Evolutionary conservation across 2,797 vertebrate genomes (phyloP), one percentile per base, ranked within the genome.

Genomic region (Chelonia mydas): DNA sequence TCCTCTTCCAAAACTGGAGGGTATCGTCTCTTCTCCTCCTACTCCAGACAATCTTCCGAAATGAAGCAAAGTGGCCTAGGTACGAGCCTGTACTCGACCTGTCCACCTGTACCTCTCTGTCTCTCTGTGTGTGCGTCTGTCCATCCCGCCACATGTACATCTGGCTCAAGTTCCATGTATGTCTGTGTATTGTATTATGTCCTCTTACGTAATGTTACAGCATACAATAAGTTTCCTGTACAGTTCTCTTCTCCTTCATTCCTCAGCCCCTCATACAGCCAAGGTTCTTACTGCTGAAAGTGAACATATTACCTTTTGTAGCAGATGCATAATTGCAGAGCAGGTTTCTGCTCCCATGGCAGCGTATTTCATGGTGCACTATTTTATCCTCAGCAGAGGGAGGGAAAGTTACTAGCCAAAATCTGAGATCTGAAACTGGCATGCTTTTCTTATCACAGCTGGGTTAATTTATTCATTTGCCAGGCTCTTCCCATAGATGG

Each of bases 11-110:
- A 99, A 98, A 98, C 98, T 3, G 98, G 99, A 90, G 99, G 99
- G 89, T 99, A 99, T 95, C 99, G 99, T 37, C 99, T 99, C 88
- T 99, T 99, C 98, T 99, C 99, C n/a, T 98, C 99, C 86, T 99
- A 99, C 89, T 99, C 99, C 49, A 99, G 99, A 84, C 99, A 99
- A 92, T 99, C 99, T 31, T 98, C 99, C 0, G 99, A 99, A 97
- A 99, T 99, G 98, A 99, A 99, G 91, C 99, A 99, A 96, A 99
- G 99, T 88, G 99, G 99, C 98, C 98, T 99, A 98, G 99, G 99
- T 99, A 99, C 94, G 98, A 98, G 49, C 54, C 86, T 95, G 76
- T 90, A 86, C 92, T 86, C 78, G 51, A 28, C 84, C 93, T 89
- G 57, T 41, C 92, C 78, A 4, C 54, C 79, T 94, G n/a, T 49